Conservation (phyloP, 2,113 vertebrate species). For the Cyanoliseus patagonus region DNA sequence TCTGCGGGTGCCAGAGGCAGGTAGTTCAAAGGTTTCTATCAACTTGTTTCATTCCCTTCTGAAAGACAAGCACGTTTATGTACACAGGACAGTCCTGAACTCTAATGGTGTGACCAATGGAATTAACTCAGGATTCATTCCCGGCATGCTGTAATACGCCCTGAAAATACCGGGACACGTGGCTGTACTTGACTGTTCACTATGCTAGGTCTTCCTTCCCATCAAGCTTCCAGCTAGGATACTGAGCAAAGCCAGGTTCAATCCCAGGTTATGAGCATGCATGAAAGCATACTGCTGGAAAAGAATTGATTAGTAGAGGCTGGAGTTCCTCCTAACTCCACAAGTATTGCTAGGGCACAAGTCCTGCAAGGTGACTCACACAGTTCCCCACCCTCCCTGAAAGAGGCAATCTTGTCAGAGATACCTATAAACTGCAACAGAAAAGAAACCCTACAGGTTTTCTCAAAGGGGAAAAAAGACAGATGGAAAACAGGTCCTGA, state of each 20-base stretch:
- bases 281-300: not conserved
- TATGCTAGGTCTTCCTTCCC: not conserved
- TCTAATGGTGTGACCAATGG: not conserved
- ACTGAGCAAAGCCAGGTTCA: not conserved
- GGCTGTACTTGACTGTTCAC: not conserved
- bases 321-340: not conserved
- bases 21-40: not conserved
- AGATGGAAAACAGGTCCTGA: not conserved
- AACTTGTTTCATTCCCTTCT: not conserved
- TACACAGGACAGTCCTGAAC: not conserved
- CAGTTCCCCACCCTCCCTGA: not conserved
- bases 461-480: rapidly evolving
- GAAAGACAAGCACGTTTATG: not conserved
- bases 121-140: not conserved
- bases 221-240: not conserved
- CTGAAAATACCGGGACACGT: not conserved
- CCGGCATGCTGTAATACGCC: not conserved
- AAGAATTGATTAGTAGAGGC: not conserved
- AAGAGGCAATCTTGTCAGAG: not conserved
- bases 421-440: not conserved
- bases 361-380: constrained; percentile 35
- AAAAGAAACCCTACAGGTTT: not conserved
- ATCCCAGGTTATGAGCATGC: not conserved
- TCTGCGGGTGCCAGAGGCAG: not conserved
- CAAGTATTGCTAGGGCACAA: not conserved